phyloP scores from a whole-genome alignment of 2,888 invertebrate species.

The Ectobius pallidus region DNA sequence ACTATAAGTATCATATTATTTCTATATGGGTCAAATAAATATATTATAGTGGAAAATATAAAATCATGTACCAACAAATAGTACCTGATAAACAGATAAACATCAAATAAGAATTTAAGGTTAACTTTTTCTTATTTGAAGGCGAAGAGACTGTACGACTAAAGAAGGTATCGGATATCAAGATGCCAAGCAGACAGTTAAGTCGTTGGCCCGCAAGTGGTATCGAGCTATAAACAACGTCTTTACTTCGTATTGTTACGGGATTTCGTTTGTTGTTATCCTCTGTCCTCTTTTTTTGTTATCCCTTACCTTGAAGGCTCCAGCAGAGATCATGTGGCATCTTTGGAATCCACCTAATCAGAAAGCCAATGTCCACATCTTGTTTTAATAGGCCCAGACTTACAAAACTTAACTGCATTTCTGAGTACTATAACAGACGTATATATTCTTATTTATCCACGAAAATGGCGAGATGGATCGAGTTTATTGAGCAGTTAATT shows the following conservation, averaged over 20 bases:
- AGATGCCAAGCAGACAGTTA: constrained; percentile 3
- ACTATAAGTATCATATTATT: too few species aligned
- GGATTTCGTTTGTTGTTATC: background rate
- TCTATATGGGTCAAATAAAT: too few species aligned
- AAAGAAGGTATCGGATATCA: background rate
- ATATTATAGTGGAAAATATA: too few species aligned
- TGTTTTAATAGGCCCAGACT: constrained; percentile 20
- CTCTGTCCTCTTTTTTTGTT: background rate
- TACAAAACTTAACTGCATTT: constrained; percentile 2
- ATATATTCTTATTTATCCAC: background rate
- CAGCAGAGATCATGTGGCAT: constrained; percentile 36
- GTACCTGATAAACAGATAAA: too few species aligned
- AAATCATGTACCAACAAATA: too few species aligned
- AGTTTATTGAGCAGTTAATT: constrained; percentile 12
- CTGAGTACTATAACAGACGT: constrained; percentile 7
- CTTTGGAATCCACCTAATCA: constrained; percentile 36
- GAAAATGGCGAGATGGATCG: background rate
- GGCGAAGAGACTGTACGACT: background rate
- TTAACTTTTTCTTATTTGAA: too few species aligned
- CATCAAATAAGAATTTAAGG: too few species aligned
- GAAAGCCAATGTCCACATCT: constrained; percentile 17
- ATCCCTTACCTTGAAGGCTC: constrained; percentile 2
- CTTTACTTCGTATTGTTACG: constrained; percentile 18
- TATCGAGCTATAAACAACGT: constrained; percentile 18
- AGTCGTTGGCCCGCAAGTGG: background rate